Base-by-base conservation (phyloP, 2,113 vertebrate genomes). In the Ploceus nigricollis region DNA sequence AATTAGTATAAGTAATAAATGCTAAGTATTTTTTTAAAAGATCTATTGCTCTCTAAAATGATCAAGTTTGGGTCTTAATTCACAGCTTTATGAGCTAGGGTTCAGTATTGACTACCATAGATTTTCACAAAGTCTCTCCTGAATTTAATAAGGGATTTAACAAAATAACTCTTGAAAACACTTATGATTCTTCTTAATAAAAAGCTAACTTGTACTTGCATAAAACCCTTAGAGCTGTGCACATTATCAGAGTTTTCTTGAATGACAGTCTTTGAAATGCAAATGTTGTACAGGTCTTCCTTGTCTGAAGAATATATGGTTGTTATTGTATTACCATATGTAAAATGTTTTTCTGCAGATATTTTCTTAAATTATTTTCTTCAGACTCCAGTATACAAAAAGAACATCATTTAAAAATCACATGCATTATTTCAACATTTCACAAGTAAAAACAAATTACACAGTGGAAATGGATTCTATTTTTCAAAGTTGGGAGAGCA, bases 191-290 rank as follows among this genome's bases (percentile, higher is more conserved):
- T 2, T 93, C 60, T 66, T 79, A 73, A 80, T 50, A 80, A 63
- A 92, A 82, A 92, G 30, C 11, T 58, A 88, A 64, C 57, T 88
- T 78, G 30, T 92, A 25, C 76, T 86, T 93, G 33, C 68, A 61
- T 88, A 51, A 87, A 86, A 73, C 33, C 89, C 37, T 15, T 44
- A 47, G 39, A 83, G 40, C 39, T 88, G 39, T 83, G 39, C 47
- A 66, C 47, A 44, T 92, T 73, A 72, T 78, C 66, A 37, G 48
- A 89, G 24, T 81, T 92, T 90, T 88, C 47, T 60, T 90, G 75
- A 96, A 66, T 75, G 20, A 44, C 53, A 60, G 75, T 57, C 68
- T 96, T 95, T 94, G 95, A 96, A 94, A 96, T 94, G 75, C 69
- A 95, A 90, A 94, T 93, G 28, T 75, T 94, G 18, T 65, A 68